Evolutionary conservation across 1,140 invertebrate species (phyloP).

Genomic region (Sitodiplosis mosellana): DNA sequence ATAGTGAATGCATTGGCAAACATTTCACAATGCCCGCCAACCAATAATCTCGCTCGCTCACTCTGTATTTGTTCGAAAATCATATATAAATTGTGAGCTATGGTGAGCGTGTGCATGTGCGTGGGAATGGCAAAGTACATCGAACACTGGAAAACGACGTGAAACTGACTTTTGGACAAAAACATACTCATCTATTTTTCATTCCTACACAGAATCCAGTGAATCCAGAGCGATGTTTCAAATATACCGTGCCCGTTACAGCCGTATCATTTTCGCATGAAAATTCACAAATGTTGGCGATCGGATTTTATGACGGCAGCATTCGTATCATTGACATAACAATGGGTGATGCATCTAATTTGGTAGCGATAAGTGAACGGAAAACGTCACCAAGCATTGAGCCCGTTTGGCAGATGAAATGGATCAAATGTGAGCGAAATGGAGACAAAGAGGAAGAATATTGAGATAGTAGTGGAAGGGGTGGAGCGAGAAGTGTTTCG

Average conservation of each 20-base stretch:
- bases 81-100: too few species aligned
- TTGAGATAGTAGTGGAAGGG: too few species aligned
- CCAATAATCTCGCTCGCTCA: too few species aligned
- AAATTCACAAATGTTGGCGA: conserved; percentile 51
- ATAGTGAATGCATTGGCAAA: too few species aligned
- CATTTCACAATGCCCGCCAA: too few species aligned
- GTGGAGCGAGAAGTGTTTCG: too few species aligned
- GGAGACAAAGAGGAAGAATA: too few species aligned
- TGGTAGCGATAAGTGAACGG: conserved; percentile 32
- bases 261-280: conserved; percentile 49
- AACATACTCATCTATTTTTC: not conserved
- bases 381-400: conserved; percentile 36
- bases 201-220: conserved; percentile 39
- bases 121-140: too few species aligned
- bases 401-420: conserved; percentile 43
- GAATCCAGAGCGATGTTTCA: conserved; percentile 53
- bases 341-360: conserved; percentile 21
- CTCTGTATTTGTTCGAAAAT: too few species aligned
- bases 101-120: too few species aligned
- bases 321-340: conserved; percentile 54
- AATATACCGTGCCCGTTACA: conserved; percentile 48
- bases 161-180: not conserved
- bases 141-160: too few species aligned
- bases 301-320: conserved; percentile 61
- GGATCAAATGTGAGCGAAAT: conserved; percentile 19